A percentile compares a stretch with the other conserved stretches of the same genome.
Conservation (phyloP, 2,113 vertebrate genomes). For the Verasper variegatus region DNA sequence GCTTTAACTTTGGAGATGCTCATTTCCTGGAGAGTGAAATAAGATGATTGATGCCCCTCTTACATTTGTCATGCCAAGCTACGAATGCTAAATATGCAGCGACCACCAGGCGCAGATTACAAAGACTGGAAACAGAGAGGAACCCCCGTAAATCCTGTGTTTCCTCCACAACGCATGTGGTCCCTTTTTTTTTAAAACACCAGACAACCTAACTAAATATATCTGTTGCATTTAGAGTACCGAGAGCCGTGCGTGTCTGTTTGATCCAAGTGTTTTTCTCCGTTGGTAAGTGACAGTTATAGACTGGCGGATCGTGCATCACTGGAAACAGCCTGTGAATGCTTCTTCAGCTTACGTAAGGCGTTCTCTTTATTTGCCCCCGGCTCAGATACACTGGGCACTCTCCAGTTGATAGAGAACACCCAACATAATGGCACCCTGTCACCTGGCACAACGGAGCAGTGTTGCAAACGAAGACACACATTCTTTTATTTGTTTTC, state of each 20-base stretch:
- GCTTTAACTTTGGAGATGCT: no score
- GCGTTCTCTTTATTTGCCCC: not conserved
- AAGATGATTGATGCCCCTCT: no score
- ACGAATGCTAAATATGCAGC: not conserved
- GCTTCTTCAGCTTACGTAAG: conserved; percentile 9
- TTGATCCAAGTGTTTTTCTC: conserved; percentile 19
- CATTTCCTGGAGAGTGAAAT: no score
- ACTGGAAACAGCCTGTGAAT: not conserved
- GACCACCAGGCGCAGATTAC: not conserved
- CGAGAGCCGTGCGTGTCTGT: not conserved
- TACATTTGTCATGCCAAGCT: no score
- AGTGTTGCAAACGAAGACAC: not conserved
- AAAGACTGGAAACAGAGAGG: not conserved
- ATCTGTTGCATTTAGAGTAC: no score
- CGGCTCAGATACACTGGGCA: conserved; percentile 5
- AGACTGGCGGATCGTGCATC: conserved; percentile 31
- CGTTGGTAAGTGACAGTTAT: conserved; percentile 10
- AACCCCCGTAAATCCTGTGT: no score
- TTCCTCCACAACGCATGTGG: no score
- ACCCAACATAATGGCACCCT: conserved; percentile 16
- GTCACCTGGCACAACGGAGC: conserved; percentile 2
- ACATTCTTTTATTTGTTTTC: no score
- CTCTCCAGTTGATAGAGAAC: conserved; percentile 11
- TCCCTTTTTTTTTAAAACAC: no score
- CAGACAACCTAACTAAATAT: no score